Evolutionary conservation across 2,113 vertebrate species (phyloP), one percentile per base, ranked within the genome.

Genomic region (Chloroceryle aenea): DNA sequence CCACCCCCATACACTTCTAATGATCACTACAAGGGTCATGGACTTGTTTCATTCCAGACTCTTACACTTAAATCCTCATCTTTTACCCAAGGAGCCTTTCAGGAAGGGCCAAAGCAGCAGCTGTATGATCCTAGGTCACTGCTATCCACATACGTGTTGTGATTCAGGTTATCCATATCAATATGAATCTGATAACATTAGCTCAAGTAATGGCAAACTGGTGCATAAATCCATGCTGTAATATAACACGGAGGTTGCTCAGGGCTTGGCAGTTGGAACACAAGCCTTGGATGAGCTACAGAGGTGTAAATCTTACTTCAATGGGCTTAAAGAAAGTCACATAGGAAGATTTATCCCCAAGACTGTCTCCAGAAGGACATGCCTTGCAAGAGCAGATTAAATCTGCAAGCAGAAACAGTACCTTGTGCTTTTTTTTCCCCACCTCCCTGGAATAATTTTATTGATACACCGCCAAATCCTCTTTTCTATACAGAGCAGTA

Each of bases 131-230:
- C 29, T 13, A 73, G 47, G n/a, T 45, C 48, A 53, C 7, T 68
- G n/a, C 20, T 58, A 50, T 59, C 23, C 9, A 8, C 7, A 7
- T 6, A 12, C 1, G 5, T 21, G 17, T 29, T 0, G 0, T 32
- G 38, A 55, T 34, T 48, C 48, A 42, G 75, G 43, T 64, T 67
- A 64, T 52, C 30, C 36, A 93, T 40, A 77, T 38, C n/a, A 75
- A 64, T 6, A 30, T 2, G 10, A 7, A 26, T 40, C 30, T 12
- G 17, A 38, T 29, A 71, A 75, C 0, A 0, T 43, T 26, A 64
- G 16, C 38, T 43, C 22, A 63, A 69, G 29, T 15, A 36, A 63
- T 40, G 25, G 63, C 52, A 84, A 87, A 85, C n/a, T 72, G 34
- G 17, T 75, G 48, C 15, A 23, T 27, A 85, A 83, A 76, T 20